Percentiles rank a stretch among this genome's conserved stretches.
Conservation (phyloP, 2,888 invertebrate genomes). For the Nomada fabriciana region DNA sequence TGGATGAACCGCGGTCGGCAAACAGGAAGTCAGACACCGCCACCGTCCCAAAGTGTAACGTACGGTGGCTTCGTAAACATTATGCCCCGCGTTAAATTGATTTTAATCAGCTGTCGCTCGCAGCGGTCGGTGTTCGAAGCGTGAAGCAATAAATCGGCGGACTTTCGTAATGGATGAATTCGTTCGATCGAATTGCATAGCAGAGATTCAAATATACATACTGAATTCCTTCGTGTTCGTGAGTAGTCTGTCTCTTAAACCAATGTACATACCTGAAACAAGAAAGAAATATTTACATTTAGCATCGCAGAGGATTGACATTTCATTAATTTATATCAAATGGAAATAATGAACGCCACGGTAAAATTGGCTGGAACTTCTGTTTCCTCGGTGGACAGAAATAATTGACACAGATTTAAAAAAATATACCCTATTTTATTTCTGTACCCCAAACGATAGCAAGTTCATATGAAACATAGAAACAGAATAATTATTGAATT, state of each 20-base stretch:
- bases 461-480: no score
- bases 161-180: background rate
- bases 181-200: background rate
- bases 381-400: background rate
- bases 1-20: background rate
- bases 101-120: constrained; percentile 47
- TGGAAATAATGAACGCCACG: background rate
- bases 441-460: background rate
- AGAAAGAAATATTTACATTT: constrained; percentile 18
- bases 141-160: background rate
- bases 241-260: background rate
- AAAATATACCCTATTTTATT: no score
- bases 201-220: background rate
- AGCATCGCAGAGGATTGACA: background rate
- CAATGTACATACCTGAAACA: constrained; percentile 61
- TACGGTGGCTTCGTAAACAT: background rate
- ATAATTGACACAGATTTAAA: background rate
- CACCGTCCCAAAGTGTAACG: background rate
- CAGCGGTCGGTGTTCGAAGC: constrained; percentile 37
- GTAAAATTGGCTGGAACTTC: background rate
- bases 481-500: no score
- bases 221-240: background rate
- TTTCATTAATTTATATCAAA: no score
- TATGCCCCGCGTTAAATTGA: constrained; percentile 15
- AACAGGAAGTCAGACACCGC: constrained; percentile 3